Base-by-base conservation (phyloP, 2,888 invertebrate species). In the Hesperia comma region DNA sequence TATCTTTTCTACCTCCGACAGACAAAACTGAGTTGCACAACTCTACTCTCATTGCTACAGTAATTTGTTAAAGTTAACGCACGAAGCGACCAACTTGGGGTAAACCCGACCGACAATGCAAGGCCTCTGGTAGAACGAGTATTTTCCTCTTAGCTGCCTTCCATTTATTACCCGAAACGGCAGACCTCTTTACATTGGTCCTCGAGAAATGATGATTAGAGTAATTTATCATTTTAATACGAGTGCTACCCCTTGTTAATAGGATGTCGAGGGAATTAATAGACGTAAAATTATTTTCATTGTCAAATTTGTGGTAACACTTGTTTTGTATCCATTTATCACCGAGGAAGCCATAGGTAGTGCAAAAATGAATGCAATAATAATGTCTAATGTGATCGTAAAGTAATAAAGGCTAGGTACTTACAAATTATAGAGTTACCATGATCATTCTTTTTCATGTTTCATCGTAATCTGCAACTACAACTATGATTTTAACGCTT, bases 221-320 rank as follows among this genome's bases (percentile, higher is more conserved):
- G 83, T 82, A 85, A 90, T 91, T 90, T 90, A 89, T 91, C 90
- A 91, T 90, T 91, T 90, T 90, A 90, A 91, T 90, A 89, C 85
- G 88, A 83, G 79, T 77, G 80, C 80, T 84, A 83, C 89, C 88
- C 86, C 84, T 82, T 84, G 88, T 89, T 90, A 90, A 88, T 88
- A 84, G 83, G 79, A 79, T 87, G 88, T 81, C 84, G 79, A 80
- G 87, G 86, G 88, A 85, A 90, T 90, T 88, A 90, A 90, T 89
- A 90, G 86, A 84, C 78, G 81, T 85, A 81, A 84, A 84, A 87
- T 88, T 89, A 88, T 88, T 90, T 90, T 88, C 87, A 85, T 84
- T 87, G 87, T 84, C 85, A 87, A 90, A 87, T 87, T 87, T 87
- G 87, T 79, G 87, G 87, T 86, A 46, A 66, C 60, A 60, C 54